Percentiles rank a stretch among this genome's conserved stretches.
Conservation (phyloP, 1,140 invertebrate species). For the Drosophila mojavensis region DNA sequence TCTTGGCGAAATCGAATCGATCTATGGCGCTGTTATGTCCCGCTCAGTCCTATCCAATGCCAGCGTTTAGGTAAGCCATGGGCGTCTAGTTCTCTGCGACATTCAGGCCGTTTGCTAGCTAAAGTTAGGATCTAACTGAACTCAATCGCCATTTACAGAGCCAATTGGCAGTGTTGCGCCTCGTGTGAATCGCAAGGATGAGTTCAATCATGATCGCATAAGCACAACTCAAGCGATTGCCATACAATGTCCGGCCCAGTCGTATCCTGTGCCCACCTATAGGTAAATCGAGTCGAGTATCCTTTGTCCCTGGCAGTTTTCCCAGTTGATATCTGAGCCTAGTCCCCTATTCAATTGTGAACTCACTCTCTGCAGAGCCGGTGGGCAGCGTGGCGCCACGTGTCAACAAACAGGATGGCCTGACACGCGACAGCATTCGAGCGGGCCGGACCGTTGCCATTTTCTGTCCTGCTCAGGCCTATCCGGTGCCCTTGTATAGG, state of each 20-base stretch:
- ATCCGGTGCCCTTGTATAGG: slow-evolving; percentile 88
- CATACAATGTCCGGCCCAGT: slow-evolving; percentile 88
- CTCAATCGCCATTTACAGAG: slow-evolving; percentile 85
- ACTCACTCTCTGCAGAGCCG: slow-evolving; percentile 51
- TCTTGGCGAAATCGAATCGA: slow-evolving; percentile 54
- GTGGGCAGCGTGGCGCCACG: slow-evolving; percentile 88
- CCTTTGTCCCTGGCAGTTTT: neutral
- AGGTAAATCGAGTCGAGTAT: slow-evolving; percentile 85
- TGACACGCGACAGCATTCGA: slow-evolving; percentile 81
- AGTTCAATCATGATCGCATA: slow-evolving; percentile 87
- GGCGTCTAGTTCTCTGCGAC: neutral
- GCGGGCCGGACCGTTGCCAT: slow-evolving; percentile 81
- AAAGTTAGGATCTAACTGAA: neutral
- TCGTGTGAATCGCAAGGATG: slow-evolving; percentile 89
- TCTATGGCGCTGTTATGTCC: slow-evolving; percentile 86
- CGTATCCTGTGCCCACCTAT: slow-evolving; percentile 87
- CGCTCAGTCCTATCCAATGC: slow-evolving; percentile 87
- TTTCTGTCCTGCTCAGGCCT: slow-evolving; percentile 89
- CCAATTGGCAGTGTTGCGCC: slow-evolving; percentile 90
- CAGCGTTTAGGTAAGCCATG: slow-evolving; percentile 86
- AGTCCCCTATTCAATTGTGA: neutral
- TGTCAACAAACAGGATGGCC: slow-evolving; percentile 86
- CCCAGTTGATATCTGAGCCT: too few relatives aligned
- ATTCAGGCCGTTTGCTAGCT: slow-evolving; percentile 22
- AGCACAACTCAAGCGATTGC: slow-evolving; percentile 84